A percentile compares a stretch with the other conserved stretches of the same genome.
phyloP scores from a whole-genome alignment of 2,888 invertebrate genomes.

The Euzophera pinguis region DNA sequence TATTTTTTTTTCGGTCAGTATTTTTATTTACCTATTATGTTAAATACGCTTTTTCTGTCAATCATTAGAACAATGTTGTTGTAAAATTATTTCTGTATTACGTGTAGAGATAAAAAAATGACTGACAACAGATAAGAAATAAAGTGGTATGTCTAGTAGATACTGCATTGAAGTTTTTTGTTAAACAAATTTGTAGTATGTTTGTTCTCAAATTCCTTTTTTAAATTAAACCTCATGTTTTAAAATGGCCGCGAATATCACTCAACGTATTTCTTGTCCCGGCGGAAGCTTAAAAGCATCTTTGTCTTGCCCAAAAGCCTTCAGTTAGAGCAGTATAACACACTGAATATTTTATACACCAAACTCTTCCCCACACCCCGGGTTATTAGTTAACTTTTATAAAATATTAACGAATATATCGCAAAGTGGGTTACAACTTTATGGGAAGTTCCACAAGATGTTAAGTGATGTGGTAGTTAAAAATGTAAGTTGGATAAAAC shows the following conservation, averaged over 20 bases:
- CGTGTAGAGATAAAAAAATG: background rate
- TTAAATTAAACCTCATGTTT: background rate
- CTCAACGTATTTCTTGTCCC: constrained; percentile 37
- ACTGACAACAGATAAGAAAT: background rate
- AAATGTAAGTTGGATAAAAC: background rate
- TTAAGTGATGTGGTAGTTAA: constrained; percentile 1
- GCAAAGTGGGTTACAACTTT: constrained; percentile 10
- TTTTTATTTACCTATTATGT: no score
- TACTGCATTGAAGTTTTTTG: background rate
- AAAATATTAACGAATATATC: constrained; percentile 10
- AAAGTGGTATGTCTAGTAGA: background rate
- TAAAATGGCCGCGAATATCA: constrained; percentile 4
- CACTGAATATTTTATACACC: constrained; percentile 67
- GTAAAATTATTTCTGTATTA: no score
- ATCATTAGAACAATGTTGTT: no score
- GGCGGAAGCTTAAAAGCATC: constrained; percentile 72
- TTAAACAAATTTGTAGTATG: background rate
- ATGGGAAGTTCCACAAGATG: background rate
- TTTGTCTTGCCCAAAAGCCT: constrained; percentile 71
- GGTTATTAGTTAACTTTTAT: constrained; percentile 40
- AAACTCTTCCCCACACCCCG: constrained; percentile 38
- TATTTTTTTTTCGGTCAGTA: no score
- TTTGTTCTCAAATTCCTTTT: background rate
- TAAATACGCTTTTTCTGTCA: no score
- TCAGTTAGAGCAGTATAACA: constrained; percentile 61